Conservation (phyloP, 2,113 vertebrate species). For the Sitta europaea region DNA sequence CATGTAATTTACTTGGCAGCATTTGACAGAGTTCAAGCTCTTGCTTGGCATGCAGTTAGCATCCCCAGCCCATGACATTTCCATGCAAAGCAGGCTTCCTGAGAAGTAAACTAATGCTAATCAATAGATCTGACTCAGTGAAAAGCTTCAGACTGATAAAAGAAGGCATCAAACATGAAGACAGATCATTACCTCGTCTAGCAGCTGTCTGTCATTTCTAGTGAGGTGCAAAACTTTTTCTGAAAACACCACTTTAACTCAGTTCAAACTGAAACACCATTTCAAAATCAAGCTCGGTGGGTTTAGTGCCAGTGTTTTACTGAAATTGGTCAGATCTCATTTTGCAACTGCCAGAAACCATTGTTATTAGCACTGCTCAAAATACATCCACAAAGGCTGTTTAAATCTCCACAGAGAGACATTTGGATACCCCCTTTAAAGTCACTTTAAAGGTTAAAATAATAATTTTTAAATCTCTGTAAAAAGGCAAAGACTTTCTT, state of each 20-base stretch:
- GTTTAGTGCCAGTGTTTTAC: constrained; percentile 21
- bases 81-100: constrained; percentile 55
- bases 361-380: constrained; percentile 51
- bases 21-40: constrained; percentile 59
- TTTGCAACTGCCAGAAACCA: constrained; percentile 53
- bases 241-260: constrained; percentile 49
- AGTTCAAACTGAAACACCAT: constrained; percentile 45
- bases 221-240: constrained; percentile 20
- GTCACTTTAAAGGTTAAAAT: constrained; percentile 17
- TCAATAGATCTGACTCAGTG: constrained; percentile 65
- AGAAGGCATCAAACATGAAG: constrained; percentile 59
- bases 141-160: constrained; percentile 63
- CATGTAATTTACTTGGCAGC: constrained; percentile 68
- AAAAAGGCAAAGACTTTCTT: background rate
- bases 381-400: constrained; percentile 28
- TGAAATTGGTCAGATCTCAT: constrained; percentile 55
- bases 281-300: constrained; percentile 29
- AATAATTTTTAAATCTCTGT: background rate
- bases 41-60: constrained; percentile 29
- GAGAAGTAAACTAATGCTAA: constrained; percentile 58
- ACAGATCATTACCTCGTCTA: constrained; percentile 58
- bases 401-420: constrained; percentile 18
- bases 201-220: constrained; percentile 57
- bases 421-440: constrained; percentile 30
- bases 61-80: constrained; percentile 38